Percentiles rank a stretch among this genome's conserved stretches.
phyloP scores from a whole-genome alignment of 2,797 vertebrate genomes.

The Fistularia tabacaria region DNA sequence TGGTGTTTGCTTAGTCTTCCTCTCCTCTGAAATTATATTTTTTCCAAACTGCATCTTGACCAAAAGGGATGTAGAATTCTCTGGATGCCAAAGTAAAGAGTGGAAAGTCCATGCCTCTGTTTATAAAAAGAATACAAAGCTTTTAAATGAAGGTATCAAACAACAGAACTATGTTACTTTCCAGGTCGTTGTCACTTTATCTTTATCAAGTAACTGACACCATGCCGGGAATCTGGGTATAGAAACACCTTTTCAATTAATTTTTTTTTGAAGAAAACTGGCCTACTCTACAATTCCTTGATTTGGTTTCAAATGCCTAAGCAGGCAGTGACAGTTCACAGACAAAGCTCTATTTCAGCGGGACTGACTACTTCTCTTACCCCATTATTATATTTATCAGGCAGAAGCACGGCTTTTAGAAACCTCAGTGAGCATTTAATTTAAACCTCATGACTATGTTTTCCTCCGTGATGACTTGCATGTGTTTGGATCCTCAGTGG shows the following conservation, averaged over 20 bases:
- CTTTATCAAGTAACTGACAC: background rate
- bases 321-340: slow-evolving; percentile 19
- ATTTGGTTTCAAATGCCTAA: slow-evolving; percentile 16
- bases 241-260: too few species aligned
- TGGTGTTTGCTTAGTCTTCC: slow-evolving; percentile 65
- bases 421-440: slow-evolving; percentile 49
- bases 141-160: slow-evolving; percentile 4
- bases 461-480: slow-evolving; percentile 50
- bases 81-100: slow-evolving; percentile 38
- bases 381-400: slow-evolving; percentile 59
- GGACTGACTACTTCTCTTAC: slow-evolving; percentile 48
- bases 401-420: slow-evolving; percentile 46
- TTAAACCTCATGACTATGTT: slow-evolving; percentile 62
- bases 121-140: slow-evolving; percentile 32
- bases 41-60: slow-evolving; percentile 37
- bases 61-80: slow-evolving; percentile 40
- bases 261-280: slow-evolving; percentile 9
- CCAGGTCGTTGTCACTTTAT: background rate
- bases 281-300: slow-evolving; percentile 9
- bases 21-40: slow-evolving; percentile 46
- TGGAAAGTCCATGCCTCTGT: slow-evolving; percentile 54
- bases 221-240: too few species aligned
- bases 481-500: slow-evolving; percentile 39
- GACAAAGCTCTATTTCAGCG: slow-evolving; percentile 36
- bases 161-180: too few species aligned